Evolutionary conservation across 2,888 invertebrate genomes (phyloP).

Genomic region (Hecatera dysodea): DNA sequence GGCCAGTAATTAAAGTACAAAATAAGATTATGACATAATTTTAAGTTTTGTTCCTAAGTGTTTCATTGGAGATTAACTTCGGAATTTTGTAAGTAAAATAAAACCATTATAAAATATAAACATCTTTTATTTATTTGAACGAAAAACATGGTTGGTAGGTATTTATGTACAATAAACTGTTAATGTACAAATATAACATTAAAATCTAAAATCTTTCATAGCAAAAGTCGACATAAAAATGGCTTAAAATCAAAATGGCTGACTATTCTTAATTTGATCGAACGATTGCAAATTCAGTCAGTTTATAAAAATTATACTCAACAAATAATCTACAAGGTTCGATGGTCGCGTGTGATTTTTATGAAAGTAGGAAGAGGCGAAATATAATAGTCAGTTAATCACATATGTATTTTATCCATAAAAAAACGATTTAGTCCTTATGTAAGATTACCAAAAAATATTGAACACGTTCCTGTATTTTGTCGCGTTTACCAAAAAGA

Average conservation of each 20-base stretch:
- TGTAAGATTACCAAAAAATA: no score
- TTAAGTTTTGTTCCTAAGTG: slow-evolving; percentile 21
- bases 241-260: neutral
- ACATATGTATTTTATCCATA: no score
- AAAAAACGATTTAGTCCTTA: no score
- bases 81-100: slow-evolving; percentile 26
- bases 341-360: neutral
- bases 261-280: neutral
- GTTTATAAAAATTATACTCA: neutral
- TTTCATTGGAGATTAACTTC: neutral
- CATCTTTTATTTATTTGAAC: slow-evolving; percentile 26
- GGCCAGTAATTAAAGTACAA: slow-evolving; percentile 40
- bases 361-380: no score
- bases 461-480: no score
- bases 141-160: slow-evolving; percentile 2
- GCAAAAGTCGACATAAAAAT: neutral
- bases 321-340: neutral
- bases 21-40: slow-evolving; percentile 32
- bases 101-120: slow-evolving; percentile 9
- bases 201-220: neutral
- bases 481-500: no score
- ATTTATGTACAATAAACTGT: slow-evolving; percentile 14
- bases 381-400: no score
- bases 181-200: neutral
- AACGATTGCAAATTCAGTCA: neutral